phyloP scores from a whole-genome alignment of 1,140 invertebrate genomes.

The Caerostris darwini region DNA sequence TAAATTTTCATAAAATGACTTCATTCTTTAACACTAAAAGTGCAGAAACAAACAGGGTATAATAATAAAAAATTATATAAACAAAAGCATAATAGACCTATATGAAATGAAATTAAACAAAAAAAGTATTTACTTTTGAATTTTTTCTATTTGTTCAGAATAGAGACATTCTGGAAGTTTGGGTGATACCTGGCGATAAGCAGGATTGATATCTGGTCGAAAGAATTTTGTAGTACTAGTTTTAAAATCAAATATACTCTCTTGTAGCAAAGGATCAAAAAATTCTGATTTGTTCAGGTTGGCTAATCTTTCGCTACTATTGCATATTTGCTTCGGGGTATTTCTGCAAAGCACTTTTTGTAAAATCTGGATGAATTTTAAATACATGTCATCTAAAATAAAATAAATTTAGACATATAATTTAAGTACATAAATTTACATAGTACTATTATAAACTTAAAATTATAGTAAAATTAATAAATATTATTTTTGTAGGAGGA shows the following conservation, averaged over 20 bases:
- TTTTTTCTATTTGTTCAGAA: neutral
- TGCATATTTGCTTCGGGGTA: too few species aligned
- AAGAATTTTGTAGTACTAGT: constrained; percentile 41
- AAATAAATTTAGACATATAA: neutral
- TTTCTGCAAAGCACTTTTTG: constrained; percentile 30
- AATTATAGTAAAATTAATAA: neutral
- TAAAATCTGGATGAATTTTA: constrained; percentile 62
- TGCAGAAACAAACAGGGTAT: too few species aligned
- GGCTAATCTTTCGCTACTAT: neutral
- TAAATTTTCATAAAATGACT: too few species aligned
- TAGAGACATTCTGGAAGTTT: constrained; percentile 23
- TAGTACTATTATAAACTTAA: neutral
- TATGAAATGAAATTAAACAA: neutral
- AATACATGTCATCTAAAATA: constrained; percentile 47
- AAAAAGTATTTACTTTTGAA: constrained; percentile 10
- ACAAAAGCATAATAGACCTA: neutral
- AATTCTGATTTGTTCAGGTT: neutral
- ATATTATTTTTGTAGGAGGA: too few species aligned
- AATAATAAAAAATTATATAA: neutral
- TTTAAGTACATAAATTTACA: too few species aligned
- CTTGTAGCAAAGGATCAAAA: constrained; percentile 52
- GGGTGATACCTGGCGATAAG: neutral
- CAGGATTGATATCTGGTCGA: constrained; percentile 51
- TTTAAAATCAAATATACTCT: constrained; percentile 8
- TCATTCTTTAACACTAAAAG: too few species aligned